These are phyloP conservation scores for Lamellibrachia satsuma DNA, from an alignment of 2,888 invertebrate genomes.

Conservation along the genomic window DNA sequence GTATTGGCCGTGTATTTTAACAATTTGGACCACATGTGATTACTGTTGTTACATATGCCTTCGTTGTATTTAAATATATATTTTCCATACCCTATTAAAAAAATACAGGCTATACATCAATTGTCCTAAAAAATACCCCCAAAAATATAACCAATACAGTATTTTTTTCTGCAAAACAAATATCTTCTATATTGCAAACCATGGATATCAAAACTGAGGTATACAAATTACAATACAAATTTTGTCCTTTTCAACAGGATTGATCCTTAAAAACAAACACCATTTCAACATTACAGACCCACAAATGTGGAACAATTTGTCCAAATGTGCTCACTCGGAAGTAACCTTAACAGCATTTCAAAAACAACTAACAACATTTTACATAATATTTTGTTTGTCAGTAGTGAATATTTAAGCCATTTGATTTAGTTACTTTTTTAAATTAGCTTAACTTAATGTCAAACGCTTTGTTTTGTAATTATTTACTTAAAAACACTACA, in stretches of 20 bases:
- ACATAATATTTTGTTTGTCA: too few relatives aligned
- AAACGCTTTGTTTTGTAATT: too few relatives aligned
- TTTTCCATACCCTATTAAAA: neutral
- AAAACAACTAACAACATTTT: too few relatives aligned
- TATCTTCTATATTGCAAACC: neutral
- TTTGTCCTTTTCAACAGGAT: neutral
- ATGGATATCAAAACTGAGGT: neutral
- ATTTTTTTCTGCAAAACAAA: neutral
- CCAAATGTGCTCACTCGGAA: too few relatives aligned
- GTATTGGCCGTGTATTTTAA: too few relatives aligned
- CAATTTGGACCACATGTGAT: neutral
- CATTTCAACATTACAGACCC: neutral
- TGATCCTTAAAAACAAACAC: neutral
- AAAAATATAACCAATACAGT: neutral
- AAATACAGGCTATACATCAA: neutral
- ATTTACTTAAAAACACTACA: too few relatives aligned
- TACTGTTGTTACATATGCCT: neutral
- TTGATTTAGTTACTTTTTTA: too few relatives aligned
- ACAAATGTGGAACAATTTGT: too few relatives aligned
- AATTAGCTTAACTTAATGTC: too few relatives aligned
- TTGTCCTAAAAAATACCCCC: neutral
- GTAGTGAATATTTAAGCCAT: too few relatives aligned
- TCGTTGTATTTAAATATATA: neutral
- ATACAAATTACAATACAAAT: neutral
- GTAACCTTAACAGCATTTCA: too few relatives aligned